Percentiles rank a stretch among this genome's conserved stretches.
phyloP scores from a whole-genome alignment of 2,888 invertebrate genomes.

The Euspilapteryx auroguttella region DNA sequence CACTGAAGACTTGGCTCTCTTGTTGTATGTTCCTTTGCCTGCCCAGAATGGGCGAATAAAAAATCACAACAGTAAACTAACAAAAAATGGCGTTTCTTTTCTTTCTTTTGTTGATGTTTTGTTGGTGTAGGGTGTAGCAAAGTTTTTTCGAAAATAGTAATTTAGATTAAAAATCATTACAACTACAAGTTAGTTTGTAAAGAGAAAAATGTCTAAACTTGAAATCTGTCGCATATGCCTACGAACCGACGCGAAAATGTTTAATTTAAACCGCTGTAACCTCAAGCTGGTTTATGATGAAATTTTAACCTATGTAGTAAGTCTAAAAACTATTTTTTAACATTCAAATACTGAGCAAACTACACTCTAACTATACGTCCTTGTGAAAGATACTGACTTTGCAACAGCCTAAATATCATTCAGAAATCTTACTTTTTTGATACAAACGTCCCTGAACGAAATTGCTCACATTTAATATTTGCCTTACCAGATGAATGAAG shows the following conservation, averaged over 20 bases:
- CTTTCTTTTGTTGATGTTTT: no score
- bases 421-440: slow-evolving; percentile 1
- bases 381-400: background rate
- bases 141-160: no score
- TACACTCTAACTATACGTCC: background rate
- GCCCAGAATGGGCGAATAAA: no score
- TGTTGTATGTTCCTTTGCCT: no score
- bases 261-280: slow-evolving; percentile 20
- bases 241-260: slow-evolving; percentile 23
- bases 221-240: slow-evolving; percentile 36
- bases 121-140: no score
- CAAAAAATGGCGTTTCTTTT: no score
- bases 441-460: slow-evolving; percentile 1
- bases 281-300: slow-evolving; percentile 33
- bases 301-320: slow-evolving; percentile 26
- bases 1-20: no score
- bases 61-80: no score
- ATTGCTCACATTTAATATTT: background rate
- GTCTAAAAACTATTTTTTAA: slow-evolving; percentile 9
- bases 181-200: no score
- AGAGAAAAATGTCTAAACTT: slow-evolving; percentile 18
- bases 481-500: slow-evolving; percentile 18
- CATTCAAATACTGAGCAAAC: background rate
- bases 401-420: slow-evolving; percentile 6
- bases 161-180: no score